These are phyloP conservation scores for Nycticebus coucang DNA, from an alignment of 2,113 vertebrate species.

Conservation along the genomic window DNA sequence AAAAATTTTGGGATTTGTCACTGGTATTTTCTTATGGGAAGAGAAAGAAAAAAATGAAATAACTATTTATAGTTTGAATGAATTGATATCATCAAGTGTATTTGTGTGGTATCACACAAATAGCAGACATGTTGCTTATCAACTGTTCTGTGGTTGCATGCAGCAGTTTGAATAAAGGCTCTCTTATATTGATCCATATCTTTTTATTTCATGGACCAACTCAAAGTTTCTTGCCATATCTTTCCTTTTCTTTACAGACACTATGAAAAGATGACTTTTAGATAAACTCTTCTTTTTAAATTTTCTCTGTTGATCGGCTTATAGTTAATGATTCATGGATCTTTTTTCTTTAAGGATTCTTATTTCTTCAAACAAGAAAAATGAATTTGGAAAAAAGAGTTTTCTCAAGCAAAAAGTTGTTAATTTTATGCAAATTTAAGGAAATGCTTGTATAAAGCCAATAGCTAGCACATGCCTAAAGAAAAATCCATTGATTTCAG, in stretches of 20 bases:
- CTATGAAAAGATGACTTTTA: neutral
- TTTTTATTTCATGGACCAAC: neutral
- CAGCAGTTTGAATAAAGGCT: constrained; percentile 17
- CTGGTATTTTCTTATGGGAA: constrained; percentile 9
- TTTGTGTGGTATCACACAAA: neutral
- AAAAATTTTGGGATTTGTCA: neutral
- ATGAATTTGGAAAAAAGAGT: neutral
- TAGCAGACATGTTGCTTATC: constrained; percentile 20
- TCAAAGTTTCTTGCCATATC: neutral
- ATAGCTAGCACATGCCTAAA: neutral
- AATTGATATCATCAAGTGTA: neutral
- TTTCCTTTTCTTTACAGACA: neutral
- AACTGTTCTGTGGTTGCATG: neutral
- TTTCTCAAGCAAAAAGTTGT: constrained; percentile 35
- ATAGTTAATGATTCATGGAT: neutral
- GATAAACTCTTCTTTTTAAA: neutral
- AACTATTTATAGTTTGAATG: neutral
- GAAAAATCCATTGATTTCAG: neutral
- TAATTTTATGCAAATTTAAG: constrained; percentile 37
- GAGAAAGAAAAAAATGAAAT: neutral
- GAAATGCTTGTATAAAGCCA: constrained; percentile 30
- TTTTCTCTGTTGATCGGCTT: constrained; percentile 47
- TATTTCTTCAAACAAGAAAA: constrained; percentile 29
- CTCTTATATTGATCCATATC: neutral
- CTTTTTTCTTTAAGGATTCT: neutral